A percentile compares a stretch with the other conserved stretches of the same genome.
These are phyloP conservation scores for Mastacembelus armatus DNA, from an alignment of 2,797 vertebrate species.

Conservation along the genomic window DNA sequence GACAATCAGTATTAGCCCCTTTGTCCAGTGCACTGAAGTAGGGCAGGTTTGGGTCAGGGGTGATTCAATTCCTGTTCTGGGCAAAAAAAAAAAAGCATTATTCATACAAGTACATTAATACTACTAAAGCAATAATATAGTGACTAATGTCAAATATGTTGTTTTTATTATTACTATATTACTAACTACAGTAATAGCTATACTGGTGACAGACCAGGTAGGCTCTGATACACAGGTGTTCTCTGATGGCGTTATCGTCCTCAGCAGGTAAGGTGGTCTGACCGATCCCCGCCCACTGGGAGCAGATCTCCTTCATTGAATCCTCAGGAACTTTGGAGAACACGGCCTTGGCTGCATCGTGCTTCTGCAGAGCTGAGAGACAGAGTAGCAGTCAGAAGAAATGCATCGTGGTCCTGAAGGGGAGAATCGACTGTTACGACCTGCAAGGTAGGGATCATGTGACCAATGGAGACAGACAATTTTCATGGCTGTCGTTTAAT, in stretches of 20 bases:
- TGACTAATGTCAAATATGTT: too few species aligned
- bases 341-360: conserved; percentile 94
- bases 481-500: too few species aligned
- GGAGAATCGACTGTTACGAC: too few species aligned
- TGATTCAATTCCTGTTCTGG: too few species aligned
- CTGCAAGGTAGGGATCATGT: not conserved
- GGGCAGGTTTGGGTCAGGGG: too few species aligned
- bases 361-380: conserved; percentile 91
- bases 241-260: conserved; percentile 95
- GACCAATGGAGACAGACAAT: not conserved
- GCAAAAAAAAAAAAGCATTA: too few species aligned
- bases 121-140: too few species aligned
- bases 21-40: too few species aligned
- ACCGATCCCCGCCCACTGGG: conserved; percentile 90
- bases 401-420: not conserved
- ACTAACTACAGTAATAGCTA: not conserved
- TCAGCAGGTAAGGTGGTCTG: conserved; percentile 89
- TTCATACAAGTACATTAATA: too few species aligned
- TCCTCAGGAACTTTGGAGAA: conserved; percentile 97
- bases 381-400: not conserved
- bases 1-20: too few species aligned
- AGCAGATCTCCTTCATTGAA: conserved; percentile 94
- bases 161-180: not conserved
- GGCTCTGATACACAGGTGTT: conserved; percentile 94
- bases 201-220: conserved; percentile 88